These are phyloP conservation scores for Neuroterus valhalla DNA, from an alignment of 1,140 invertebrate species.

Conservation along the genomic window DNA sequence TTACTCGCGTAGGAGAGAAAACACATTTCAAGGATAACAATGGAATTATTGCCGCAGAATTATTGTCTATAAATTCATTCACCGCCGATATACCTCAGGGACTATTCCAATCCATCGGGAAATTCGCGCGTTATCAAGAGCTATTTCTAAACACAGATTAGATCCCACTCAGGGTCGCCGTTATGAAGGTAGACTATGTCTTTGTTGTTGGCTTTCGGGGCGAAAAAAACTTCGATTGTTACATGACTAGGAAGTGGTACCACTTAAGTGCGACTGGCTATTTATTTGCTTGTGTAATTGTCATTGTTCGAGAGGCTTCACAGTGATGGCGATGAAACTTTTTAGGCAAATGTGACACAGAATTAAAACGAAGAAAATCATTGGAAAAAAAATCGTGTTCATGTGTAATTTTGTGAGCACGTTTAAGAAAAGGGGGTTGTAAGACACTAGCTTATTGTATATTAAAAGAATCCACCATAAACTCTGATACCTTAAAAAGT, in stretches of 20 bases:
- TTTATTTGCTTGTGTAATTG: neutral
- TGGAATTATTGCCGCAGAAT: conserved; percentile 6
- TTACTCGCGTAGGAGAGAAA: conserved; percentile 20
- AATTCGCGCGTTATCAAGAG: conserved; percentile 7
- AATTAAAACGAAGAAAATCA: too few species aligned
- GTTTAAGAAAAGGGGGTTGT: too few species aligned
- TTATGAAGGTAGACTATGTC: neutral
- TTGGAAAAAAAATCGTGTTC: too few species aligned
- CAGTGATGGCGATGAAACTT: too few species aligned
- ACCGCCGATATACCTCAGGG: neutral
- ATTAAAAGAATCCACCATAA: too few species aligned
- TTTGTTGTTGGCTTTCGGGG: neutral
- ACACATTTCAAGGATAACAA: conserved; percentile 30
- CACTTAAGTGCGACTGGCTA: conserved; percentile 1
- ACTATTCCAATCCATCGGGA: conserved; percentile 2
- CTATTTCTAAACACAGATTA: conserved; percentile 23
- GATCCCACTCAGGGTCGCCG: conserved; percentile 26
- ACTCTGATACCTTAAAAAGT: too few species aligned
- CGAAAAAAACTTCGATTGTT: conserved; percentile 7
- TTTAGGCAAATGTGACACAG: too few species aligned
- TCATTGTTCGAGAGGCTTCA: neutral
- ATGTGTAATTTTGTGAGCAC: too few species aligned
- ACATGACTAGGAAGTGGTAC: conserved; percentile 22
- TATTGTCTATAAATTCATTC: conserved; percentile 9
- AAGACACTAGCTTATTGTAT: too few species aligned